Percentiles rank a stretch among this genome's conserved stretches.
These are phyloP conservation scores for Oreochromis tanganicae DNA, from an alignment of 2,113 vertebrate species.

Conservation along the genomic window DNA sequence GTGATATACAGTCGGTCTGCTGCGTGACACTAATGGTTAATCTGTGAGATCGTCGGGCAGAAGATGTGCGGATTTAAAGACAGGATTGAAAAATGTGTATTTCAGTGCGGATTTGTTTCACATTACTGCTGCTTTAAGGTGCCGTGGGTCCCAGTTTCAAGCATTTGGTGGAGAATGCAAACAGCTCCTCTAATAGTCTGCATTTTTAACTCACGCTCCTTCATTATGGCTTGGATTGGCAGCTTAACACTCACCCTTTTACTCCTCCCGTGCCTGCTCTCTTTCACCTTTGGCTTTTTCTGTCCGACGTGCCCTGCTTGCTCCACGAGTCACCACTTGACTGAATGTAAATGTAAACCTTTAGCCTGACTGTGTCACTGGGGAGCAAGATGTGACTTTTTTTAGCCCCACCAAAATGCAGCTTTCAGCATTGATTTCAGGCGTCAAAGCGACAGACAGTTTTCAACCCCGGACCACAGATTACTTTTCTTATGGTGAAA, in stretches of 20 bases:
- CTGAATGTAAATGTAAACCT: constrained; percentile 32
- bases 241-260: constrained; percentile 27
- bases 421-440: constrained; percentile 48
- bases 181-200: constrained; percentile 20
- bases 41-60: background rate
- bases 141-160: constrained; percentile 1
- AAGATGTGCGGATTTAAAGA: background rate
- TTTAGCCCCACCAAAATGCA: constrained; percentile 9
- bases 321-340: constrained; percentile 8
- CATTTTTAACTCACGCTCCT: constrained; percentile 23
- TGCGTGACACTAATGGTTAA: background rate
- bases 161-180: background rate
- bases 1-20: background rate
- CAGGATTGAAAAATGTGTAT: background rate
- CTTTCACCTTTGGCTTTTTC: constrained; percentile 11
- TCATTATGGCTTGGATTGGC: constrained; percentile 37
- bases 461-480: constrained; percentile 63
- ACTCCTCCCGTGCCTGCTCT: constrained; percentile 22
- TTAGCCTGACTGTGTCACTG: background rate
- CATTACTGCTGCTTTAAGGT: background rate
- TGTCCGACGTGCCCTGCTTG: constrained; percentile 2
- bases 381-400: constrained; percentile 46
- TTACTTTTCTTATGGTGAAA: constrained; percentile 61
- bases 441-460: constrained; percentile 22
- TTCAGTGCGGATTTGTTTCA: background rate